Evolutionary conservation across 2,888 invertebrate genomes (phyloP).

Genomic region (Lottia scabra): DNA sequence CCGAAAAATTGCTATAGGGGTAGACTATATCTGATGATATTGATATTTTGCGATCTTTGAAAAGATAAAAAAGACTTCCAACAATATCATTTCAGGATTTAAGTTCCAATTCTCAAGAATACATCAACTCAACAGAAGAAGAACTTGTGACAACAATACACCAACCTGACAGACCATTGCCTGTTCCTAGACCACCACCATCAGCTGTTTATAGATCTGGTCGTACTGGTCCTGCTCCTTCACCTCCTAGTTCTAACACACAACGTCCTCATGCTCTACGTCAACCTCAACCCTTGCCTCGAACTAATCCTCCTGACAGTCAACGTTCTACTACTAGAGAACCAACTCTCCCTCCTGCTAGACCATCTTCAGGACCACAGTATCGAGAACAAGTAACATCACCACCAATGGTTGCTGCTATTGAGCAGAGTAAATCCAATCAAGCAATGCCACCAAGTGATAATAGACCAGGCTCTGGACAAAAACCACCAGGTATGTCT

Average conservation of each 20-base stretch:
- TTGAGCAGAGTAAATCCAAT: constrained; percentile 33
- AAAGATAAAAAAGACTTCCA: too few relatives aligned
- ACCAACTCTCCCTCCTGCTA: constrained; percentile 9
- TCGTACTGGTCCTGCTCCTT: constrained; percentile 37
- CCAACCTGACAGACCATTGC: neutral
- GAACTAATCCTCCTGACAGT: constrained; percentile 35
- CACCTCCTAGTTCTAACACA: constrained; percentile 38
- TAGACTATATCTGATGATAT: too few relatives aligned
- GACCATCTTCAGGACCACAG: constrained; percentile 17
- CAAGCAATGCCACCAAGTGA: constrained; percentile 25
- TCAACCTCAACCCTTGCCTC: constrained; percentile 47
- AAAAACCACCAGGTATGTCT: constrained; percentile 47
- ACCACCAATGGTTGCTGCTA: constrained; percentile 13
- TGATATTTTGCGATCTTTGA: too few relatives aligned
- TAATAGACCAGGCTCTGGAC: constrained; percentile 47
- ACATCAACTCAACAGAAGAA: neutral
- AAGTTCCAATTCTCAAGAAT: neutral
- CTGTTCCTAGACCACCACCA: constrained; percentile 16
- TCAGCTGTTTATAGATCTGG: constrained; percentile 23
- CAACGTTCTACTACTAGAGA: constrained; percentile 12
- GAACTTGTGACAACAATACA: neutral
- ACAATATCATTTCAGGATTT: neutral
- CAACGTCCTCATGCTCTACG: constrained; percentile 41
- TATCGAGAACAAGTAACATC: constrained; percentile 1
- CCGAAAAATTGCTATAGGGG: too few relatives aligned